phyloP scores from a whole-genome alignment of 2,888 invertebrate genomes.

The Rhingia rostrata region DNA sequence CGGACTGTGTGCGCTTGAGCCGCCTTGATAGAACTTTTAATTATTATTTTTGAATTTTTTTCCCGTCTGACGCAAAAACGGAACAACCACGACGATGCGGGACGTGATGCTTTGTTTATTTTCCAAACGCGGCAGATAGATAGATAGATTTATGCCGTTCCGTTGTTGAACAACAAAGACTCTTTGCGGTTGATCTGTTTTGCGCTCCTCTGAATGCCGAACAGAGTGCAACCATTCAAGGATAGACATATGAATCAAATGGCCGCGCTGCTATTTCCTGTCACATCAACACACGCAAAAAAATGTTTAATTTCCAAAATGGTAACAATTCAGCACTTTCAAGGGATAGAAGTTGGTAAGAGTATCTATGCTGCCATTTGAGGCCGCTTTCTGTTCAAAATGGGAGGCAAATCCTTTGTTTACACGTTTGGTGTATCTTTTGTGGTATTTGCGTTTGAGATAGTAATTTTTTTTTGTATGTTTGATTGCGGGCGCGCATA shows the following conservation, averaged over 20 bases:
- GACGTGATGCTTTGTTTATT: slow-evolving; percentile 61
- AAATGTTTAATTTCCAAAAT: slow-evolving; percentile 72
- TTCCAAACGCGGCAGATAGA: slow-evolving; percentile 41
- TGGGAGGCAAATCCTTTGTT: slow-evolving; percentile 64
- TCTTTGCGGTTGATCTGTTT: slow-evolving; percentile 72
- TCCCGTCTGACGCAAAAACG: slow-evolving; percentile 19
- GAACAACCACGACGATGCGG: neutral
- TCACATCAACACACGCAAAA: slow-evolving; percentile 49
- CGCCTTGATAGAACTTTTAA: slow-evolving; percentile 37
- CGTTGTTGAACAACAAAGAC: slow-evolving; percentile 67
- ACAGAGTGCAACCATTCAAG: slow-evolving; percentile 50
- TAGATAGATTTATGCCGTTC: slow-evolving; percentile 71
- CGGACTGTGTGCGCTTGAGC: neutral
- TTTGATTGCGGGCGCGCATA: slow-evolving; percentile 54
- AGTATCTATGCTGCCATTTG: slow-evolving; percentile 6
- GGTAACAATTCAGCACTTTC: slow-evolving; percentile 65
- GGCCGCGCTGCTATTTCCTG: slow-evolving; percentile 61
- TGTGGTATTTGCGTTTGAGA: slow-evolving; percentile 41
- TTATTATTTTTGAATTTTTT: slow-evolving; percentile 55
- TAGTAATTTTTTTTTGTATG: neutral
- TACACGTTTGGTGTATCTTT: slow-evolving; percentile 57
- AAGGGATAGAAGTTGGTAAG: neutral
- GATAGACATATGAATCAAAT: slow-evolving; percentile 70
- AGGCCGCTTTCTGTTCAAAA: slow-evolving; percentile 20
- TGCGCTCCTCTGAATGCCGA: slow-evolving; percentile 23